Conservation (phyloP, 2,797 vertebrate genomes). For the Psittacula echo region DNA sequence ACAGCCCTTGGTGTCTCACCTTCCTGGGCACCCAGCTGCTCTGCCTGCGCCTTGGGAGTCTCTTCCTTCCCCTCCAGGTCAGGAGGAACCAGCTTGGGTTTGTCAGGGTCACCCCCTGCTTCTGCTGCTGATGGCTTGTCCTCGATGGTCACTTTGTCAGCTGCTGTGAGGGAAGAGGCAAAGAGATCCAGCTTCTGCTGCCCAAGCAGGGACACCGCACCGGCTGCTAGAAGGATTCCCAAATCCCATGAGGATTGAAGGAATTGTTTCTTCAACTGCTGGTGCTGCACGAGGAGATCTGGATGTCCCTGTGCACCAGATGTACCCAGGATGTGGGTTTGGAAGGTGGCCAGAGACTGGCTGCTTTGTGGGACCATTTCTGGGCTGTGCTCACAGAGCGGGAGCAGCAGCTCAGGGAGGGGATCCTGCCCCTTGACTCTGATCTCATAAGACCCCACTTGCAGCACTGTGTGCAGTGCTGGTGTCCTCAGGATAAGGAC, state of each 20-base stretch:
- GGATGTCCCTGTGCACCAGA: fast-evolving
- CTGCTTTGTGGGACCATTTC: not conserved
- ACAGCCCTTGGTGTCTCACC: not conserved
- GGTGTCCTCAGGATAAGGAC: no score
- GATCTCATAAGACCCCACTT: no score
- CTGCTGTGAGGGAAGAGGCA: constrained; percentile 6
- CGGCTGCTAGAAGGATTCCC: not conserved
- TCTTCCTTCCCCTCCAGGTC: not conserved
- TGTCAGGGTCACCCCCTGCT: not conserved
- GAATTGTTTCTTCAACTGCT: not conserved
- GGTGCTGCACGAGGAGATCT: not conserved
- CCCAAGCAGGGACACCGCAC: fast-evolving
- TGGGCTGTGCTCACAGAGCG: no score
- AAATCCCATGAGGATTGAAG: not conserved
- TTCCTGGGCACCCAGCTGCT: not conserved
- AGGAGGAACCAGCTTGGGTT: not conserved
- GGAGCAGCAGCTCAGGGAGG: not conserved
- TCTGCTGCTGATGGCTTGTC: not conserved
- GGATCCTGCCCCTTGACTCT: no score
- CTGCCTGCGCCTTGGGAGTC: not conserved
- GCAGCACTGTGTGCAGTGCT: no score
- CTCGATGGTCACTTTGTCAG: not conserved
- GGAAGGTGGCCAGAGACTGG: not conserved
- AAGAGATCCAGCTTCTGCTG: not conserved
- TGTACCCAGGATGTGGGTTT: fast-evolving